A percentile compares a stretch with the other conserved stretches of the same genome.
These are phyloP conservation scores for Chydorus sphaericus DNA, from an alignment of 2,888 invertebrate genomes.

Conservation along the genomic window DNA sequence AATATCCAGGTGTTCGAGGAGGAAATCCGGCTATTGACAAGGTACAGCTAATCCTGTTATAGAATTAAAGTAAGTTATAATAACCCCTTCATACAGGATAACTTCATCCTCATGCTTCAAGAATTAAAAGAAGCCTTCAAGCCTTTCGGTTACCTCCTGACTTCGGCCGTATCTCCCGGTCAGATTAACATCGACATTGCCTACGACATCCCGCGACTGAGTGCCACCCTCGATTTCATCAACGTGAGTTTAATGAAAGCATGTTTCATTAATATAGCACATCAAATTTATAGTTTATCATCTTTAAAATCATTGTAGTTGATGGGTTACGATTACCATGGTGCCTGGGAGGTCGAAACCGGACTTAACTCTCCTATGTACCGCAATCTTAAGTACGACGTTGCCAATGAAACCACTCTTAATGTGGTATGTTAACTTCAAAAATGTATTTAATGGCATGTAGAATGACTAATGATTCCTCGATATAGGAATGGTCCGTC, in stretches of 20 bases:
- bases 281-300: no score
- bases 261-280: no score
- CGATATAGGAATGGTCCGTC: slow-evolving; percentile 29
- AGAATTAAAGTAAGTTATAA: neutral
- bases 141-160: slow-evolving; percentile 22
- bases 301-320: slow-evolving; percentile 29
- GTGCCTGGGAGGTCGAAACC: slow-evolving; percentile 45
- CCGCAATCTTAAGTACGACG: slow-evolving; percentile 23
- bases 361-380: slow-evolving; percentile 54
- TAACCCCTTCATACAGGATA: slow-evolving; percentile 18
- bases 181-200: slow-evolving; percentile 24
- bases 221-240: no score
- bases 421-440: slow-evolving; percentile 34
- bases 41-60: neutral
- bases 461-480: neutral
- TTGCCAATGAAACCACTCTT: slow-evolving; percentile 27
- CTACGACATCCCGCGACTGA: slow-evolving; percentile 25
- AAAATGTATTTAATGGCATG: neutral
- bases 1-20: slow-evolving; percentile 46
- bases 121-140: slow-evolving; percentile 25
- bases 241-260: no score
- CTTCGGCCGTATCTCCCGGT: slow-evolving; percentile 26
- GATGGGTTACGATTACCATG: slow-evolving; percentile 61
- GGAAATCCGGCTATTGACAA: slow-evolving; percentile 31
- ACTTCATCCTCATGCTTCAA: slow-evolving; percentile 23